Percentiles rank a stretch among this genome's conserved stretches.
Evolutionary conservation across 2,797 vertebrate genomes (phyloP).

Genomic region (Ceryle rudis): DNA sequence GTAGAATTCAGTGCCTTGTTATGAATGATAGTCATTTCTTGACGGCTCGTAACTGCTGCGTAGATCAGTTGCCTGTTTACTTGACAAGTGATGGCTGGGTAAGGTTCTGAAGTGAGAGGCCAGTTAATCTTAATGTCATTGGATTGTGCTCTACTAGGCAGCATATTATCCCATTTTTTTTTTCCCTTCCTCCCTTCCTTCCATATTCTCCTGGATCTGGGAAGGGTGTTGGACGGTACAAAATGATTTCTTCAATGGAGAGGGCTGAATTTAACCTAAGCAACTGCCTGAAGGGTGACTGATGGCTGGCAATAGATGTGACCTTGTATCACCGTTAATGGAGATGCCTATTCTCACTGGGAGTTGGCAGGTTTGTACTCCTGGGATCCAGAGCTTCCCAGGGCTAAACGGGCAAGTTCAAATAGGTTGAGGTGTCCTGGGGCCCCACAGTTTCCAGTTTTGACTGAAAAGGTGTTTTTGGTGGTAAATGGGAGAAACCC

Average conservation of each 20-base stretch:
- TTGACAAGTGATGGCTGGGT: neutral
- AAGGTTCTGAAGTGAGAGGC: neutral
- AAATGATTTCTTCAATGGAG: neutral
- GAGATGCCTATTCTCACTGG: neutral
- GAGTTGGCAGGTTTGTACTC: neutral
- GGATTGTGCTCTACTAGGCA: neutral
- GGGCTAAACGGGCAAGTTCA: neutral
- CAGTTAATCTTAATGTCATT: neutral
- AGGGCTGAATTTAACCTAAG: neutral
- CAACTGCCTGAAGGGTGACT: neutral
- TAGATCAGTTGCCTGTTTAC: neutral
- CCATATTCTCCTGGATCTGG: neutral
- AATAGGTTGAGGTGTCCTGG: neutral
- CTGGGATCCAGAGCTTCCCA: neutral
- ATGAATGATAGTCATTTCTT: neutral
- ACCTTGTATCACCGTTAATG: neutral
- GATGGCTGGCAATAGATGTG: neutral
- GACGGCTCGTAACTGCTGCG: neutral
- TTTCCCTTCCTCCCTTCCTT: neutral
- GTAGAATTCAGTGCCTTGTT: neutral
- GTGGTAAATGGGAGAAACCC: neutral
- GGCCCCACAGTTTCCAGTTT: neutral
- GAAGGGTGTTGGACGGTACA: neutral
- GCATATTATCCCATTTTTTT: neutral
- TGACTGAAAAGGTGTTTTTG: neutral